These are phyloP conservation scores for Epirrhoe alternata DNA, from an alignment of 2,888 invertebrate genomes.

Conservation along the genomic window DNA sequence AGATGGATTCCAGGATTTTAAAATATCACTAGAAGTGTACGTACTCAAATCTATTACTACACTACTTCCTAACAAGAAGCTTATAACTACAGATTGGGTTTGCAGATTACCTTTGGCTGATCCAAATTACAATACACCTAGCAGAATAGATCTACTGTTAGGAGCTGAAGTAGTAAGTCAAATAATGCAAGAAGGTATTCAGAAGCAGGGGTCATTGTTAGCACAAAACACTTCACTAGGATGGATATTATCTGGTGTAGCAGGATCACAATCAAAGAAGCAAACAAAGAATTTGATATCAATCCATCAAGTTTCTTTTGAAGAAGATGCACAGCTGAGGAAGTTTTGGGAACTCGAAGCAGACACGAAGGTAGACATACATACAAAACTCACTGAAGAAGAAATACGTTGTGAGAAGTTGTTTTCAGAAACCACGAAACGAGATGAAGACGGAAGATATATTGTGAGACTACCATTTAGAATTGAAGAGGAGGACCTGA, in stretches of 20 bases:
- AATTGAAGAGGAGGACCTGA: too few relatives aligned
- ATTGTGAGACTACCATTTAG: too few relatives aligned
- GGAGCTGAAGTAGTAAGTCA: slow-evolving; percentile 6
- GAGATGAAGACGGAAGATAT: too few relatives aligned
- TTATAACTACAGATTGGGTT: neutral
- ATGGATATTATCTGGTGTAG: slow-evolving; percentile 7
- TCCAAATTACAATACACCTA: neutral
- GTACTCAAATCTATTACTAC: slow-evolving; percentile 4
- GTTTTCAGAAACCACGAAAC: too few relatives aligned
- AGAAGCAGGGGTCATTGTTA: slow-evolving; percentile 1
- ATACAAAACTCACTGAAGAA: too few relatives aligned
- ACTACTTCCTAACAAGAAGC: neutral
- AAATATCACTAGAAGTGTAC: neutral
- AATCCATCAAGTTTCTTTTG: neutral
- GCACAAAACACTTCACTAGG: slow-evolving; percentile 10
- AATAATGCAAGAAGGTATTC: slow-evolving; percentile 3
- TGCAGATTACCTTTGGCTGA: neutral
- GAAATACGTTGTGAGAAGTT: too few relatives aligned
- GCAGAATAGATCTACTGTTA: slow-evolving; percentile 3
- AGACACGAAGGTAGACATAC: neutral
- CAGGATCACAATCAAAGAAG: neutral
- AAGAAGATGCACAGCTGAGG: neutral
- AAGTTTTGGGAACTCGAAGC: slow-evolving; percentile 13
- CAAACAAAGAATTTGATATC: neutral
- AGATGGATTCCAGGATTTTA: slow-evolving; percentile 1